Conservation (phyloP, 2,888 invertebrate species). For the Chirona hameri region DNA sequence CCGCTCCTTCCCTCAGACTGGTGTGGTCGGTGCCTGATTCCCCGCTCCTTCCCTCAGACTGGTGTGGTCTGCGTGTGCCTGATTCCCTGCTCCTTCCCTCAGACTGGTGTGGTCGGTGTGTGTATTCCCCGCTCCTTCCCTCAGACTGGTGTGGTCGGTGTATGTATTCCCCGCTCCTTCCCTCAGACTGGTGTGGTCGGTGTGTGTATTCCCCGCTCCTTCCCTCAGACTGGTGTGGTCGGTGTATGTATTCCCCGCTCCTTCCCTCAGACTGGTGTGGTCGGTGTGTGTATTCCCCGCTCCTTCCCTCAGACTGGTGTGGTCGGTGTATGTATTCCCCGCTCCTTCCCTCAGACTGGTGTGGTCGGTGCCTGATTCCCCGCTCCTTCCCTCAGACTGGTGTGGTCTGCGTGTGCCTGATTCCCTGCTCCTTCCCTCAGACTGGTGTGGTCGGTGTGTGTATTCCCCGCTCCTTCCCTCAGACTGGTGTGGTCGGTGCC, state of each 20-base stretch:
- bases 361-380: slow-evolving; percentile 47
- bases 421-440: neutral
- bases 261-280: neutral
- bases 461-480: neutral
- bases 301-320: neutral
- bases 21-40: slow-evolving; percentile 47
- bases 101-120: slow-evolving; percentile 51
- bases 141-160: slow-evolving; percentile 46
- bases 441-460: slow-evolving; percentile 51
- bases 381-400: neutral
- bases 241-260: slow-evolving; percentile 47
- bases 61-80: slow-evolving; percentile 52
- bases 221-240: slow-evolving; percentile 40
- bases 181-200: slow-evolving; percentile 43
- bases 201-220: slow-evolving; percentile 49
- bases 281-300: slow-evolving; percentile 51
- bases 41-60: neutral
- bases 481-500: slow-evolving; percentile 47
- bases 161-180: slow-evolving; percentile 39
- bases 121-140: slow-evolving; percentile 32
- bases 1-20: neutral
- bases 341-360: neutral
- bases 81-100: neutral
- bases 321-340: slow-evolving; percentile 49
- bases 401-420: slow-evolving; percentile 52